A percentile compares a stretch with the other conserved stretches of the same genome.
Evolutionary conservation across 2,113 vertebrate genomes (phyloP).

Genomic region (Oenanthe oenanthe): DNA sequence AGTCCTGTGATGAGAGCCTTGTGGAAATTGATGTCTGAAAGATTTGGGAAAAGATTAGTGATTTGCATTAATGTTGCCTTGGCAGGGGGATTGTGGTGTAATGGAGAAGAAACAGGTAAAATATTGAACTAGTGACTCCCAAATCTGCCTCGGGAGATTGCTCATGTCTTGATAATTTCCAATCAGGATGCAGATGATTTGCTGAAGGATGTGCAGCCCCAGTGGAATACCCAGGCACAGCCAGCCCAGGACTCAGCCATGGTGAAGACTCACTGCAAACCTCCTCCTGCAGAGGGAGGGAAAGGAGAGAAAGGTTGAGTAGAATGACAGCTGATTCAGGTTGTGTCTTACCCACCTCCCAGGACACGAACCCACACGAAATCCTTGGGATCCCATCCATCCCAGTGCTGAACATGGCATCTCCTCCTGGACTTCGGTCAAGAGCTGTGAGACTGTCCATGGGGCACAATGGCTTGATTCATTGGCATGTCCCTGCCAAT

Average conservation of each 20-base stretch:
- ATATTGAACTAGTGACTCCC: background rate
- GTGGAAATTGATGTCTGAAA: background rate
- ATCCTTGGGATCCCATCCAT: background rate
- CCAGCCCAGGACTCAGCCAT: background rate
- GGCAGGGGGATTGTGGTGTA: background rate
- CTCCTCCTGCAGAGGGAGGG: rapidly evolving
- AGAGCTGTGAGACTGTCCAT: background rate
- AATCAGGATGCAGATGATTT: background rate
- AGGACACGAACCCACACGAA: rapidly evolving
- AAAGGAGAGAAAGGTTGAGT: background rate
- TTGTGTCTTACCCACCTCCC: background rate
- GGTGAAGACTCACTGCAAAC: background rate
- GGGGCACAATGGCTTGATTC: background rate
- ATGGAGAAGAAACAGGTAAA: background rate
- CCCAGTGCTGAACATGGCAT: rapidly evolving
- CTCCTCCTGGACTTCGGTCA: background rate
- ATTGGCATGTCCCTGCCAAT: rapidly evolving
- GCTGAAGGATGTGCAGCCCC: background rate
- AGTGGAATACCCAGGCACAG: rapidly evolving
- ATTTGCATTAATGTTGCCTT: background rate
- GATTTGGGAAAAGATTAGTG: background rate
- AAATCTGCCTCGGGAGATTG: background rate
- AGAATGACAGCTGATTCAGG: rapidly evolving
- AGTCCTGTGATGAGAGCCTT: background rate
- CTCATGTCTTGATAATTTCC: background rate